phyloP scores from a whole-genome alignment of 2,113 vertebrate species.

The Syngnathus scovelli region DNA sequence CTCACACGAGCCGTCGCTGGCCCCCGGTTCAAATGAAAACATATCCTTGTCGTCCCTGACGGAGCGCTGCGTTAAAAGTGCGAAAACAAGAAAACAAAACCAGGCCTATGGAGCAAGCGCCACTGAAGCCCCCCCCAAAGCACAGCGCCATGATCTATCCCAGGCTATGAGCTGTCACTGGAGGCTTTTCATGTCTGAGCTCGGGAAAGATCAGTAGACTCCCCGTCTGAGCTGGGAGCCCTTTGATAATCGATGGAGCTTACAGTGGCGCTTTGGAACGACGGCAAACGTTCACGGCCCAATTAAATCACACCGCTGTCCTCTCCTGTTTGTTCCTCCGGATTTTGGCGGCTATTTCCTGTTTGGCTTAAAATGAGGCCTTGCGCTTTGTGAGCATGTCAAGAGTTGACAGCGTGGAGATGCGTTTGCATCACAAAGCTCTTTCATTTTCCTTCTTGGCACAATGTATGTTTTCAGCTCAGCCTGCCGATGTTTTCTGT shows the following conservation, averaged over 20 bases:
- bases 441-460: conserved; percentile 35
- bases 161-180: conserved; percentile 68
- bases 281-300: conserved; percentile 58
- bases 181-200: conserved; percentile 68
- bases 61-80: conserved; percentile 35
- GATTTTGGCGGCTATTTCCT: conserved; percentile 56
- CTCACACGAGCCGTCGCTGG: conserved; percentile 44
- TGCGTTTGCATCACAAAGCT: conserved; percentile 35
- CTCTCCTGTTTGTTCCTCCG: conserved; percentile 58
- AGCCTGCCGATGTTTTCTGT: conserved; percentile 33
- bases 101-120: conserved; percentile 56
- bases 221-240: conserved; percentile 57
- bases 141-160: conserved; percentile 54
- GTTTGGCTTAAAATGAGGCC: conserved; percentile 60
- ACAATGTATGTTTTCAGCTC: conserved; percentile 32
- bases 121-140: conserved; percentile 17
- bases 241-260: conserved; percentile 71
- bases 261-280: conserved; percentile 64
- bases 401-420: conserved; percentile 47
- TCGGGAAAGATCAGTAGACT: conserved; percentile 66
- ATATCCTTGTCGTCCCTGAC: conserved; percentile 51
- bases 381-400: conserved; percentile 42
- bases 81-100: conserved; percentile 61
- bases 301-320: conserved; percentile 53
- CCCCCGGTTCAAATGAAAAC: conserved; percentile 57